Base-by-base conservation (phyloP, 1,140 invertebrate genomes). In the Zaprionus tsacasi region DNA sequence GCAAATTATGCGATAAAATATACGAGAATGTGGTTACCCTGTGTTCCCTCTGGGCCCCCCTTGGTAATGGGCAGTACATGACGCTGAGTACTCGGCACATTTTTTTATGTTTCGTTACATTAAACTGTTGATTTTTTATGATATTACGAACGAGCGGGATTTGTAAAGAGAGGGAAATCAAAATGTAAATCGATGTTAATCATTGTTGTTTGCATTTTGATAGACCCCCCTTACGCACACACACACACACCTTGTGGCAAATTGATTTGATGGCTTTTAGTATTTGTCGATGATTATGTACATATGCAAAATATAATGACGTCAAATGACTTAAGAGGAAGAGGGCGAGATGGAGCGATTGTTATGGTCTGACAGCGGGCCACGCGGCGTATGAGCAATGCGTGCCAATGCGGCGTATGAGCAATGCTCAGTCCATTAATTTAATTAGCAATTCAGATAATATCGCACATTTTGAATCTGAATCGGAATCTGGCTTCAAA, bases 1-100 rank as follows among this genome's bases (percentile, higher is more conserved):
- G 70, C 85, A 88, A 88, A 88, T 88, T 89, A 81, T 88, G 74
- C 85, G 74, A 88, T 88, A 89, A 88, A 89, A 85, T 70, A 77
- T 72, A 67, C 65, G 73, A 78, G 66, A 71, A 75, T 70, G 11
- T 57, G 56, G 15, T 8, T n/a, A 7, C 25, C 27, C 27, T 33
- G 5, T 1, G 25, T 13, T n/a, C 6, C 40, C 17, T 15, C 56
- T 48, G 45, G 27, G 8, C 10, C 21, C 38, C 58, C 8, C 36
- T 10, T 10, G 6, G 11, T 57, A 76, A 73, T 75, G 77, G 60
- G 81, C 57, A 61, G 40, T 63, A 56, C 40, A 69, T 75, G 67
- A 21, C 30, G 52, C 13, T 30, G 36, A 54, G 56, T 58, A 64
- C 40, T 64, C 30, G 11, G 48, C 48, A 78, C 8, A 45, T 43